Evolutionary conservation across 2,113 vertebrate species (phyloP).

Genomic region (Butorides virescens): DNA sequence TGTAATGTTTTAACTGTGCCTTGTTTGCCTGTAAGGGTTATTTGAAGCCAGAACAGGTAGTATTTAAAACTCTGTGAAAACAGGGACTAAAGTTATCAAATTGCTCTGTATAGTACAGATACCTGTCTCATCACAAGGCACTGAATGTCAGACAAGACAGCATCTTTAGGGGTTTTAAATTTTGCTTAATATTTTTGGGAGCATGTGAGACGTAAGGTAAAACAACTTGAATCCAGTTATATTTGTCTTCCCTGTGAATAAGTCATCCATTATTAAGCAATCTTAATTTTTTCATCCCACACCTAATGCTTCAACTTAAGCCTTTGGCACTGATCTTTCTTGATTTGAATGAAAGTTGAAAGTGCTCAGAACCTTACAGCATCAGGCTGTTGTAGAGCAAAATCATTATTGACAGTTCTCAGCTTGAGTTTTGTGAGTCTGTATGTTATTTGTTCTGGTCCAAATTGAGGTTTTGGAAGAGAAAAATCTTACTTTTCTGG

Average conservation of each 20-base stretch:
- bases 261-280: background rate
- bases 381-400: background rate
- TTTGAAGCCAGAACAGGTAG: background rate
- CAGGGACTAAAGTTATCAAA: background rate
- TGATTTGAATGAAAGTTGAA: background rate
- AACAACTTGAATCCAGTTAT: background rate
- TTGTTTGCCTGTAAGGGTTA: background rate
- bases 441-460: background rate
- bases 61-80: background rate
- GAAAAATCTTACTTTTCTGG: background rate
- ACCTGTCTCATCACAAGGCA: background rate
- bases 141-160: background rate
- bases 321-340: background rate
- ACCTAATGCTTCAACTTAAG: background rate
- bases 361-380: background rate
- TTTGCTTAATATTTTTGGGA: background rate
- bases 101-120: background rate
- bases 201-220: background rate
- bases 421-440: background rate
- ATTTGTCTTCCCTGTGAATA: background rate
- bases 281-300: background rate
- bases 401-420: background rate
- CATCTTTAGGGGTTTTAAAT: background rate
- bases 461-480: background rate
- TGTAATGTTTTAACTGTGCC: background rate